Base-by-base conservation (phyloP, 2,888 invertebrate species). In the Cheilosia pagana region DNA sequence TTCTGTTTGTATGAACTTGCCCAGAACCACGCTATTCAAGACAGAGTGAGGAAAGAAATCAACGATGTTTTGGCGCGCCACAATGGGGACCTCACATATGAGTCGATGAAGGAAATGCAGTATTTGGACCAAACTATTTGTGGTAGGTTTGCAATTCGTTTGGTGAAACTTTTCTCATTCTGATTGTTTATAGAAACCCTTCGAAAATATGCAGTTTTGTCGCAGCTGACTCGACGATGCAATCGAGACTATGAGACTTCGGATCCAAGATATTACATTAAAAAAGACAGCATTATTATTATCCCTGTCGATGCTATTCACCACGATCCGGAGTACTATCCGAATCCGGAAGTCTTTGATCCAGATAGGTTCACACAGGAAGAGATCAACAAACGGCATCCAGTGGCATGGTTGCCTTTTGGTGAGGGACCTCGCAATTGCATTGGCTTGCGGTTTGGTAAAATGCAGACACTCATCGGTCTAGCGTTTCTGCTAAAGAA, bases 191-290 rank as follows among this genome's bases (percentile, higher is more conserved):
- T 89, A 94, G 94, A 94, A 90, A 92, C 93, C 2, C 91, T 94
- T 89, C 91, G 94, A 23, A 93, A 93, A 88, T 92, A 94, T 87
- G 93, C 94, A n/a, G 92, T 94, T 0, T 88, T 93, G 89, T 89
- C 76, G 86, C 50, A 16, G 67, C 65, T 5, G 82, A 77, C 23
- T 86, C 88, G 55, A 82, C 39, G n/a, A 82, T 72, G 59, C 81
- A 87, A 2, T 28, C 23, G 52, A 6, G 50, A 71, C 25, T 71
- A 71, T 25, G 12, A 7, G 7, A 71, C 70, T 50, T 28, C 92
- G 0, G 90, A 92, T 68, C 92, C 90, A 0, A 91, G 92, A n/a
- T 87, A 92, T 62, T 88, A 90, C 3, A 92, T 94, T 75, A 93
- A 93, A 57, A 91, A 93, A 82, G 93, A 92, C 0, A 93, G 92